phyloP scores from a whole-genome alignment of 2,888 invertebrate genomes.

The Dioctria linearis region DNA sequence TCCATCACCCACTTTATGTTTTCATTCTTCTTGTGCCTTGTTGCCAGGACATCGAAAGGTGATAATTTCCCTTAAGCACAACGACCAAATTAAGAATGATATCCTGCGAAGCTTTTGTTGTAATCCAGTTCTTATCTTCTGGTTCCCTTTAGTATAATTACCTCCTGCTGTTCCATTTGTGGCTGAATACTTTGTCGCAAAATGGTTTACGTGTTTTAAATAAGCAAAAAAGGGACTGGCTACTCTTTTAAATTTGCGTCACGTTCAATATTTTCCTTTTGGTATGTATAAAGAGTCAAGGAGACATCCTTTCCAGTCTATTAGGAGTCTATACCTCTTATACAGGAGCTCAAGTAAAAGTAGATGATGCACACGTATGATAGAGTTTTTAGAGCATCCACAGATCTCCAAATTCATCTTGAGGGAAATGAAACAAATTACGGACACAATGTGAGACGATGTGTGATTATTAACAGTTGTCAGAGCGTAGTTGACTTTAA shows the following conservation, averaged over 20 bases:
- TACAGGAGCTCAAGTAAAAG: background rate
- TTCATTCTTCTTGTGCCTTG: background rate
- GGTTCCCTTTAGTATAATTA: constrained; percentile 45
- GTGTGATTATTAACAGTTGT: constrained; percentile 48
- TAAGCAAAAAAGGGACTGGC: constrained; percentile 37
- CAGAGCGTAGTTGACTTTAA: constrained; percentile 31
- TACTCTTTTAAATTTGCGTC: constrained; percentile 41
- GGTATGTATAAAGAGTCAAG: constrained; percentile 30
- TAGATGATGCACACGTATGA: constrained; percentile 38
- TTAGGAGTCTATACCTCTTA: constrained; percentile 27
- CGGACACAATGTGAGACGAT: constrained; percentile 18
- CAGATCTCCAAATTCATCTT: constrained; percentile 42
- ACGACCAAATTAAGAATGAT: constrained; percentile 42
- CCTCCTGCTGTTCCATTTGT: constrained; percentile 49
- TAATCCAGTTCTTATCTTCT: constrained; percentile 44
- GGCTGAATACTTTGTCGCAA: constrained; percentile 46
- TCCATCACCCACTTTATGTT: background rate
- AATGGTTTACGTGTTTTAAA: constrained; percentile 51
- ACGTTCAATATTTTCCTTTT: constrained; percentile 45
- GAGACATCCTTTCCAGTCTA: constrained; percentile 43
- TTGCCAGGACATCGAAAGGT: constrained; percentile 12
- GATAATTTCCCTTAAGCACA: constrained; percentile 29
- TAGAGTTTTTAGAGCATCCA: background rate
- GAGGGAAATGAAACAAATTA: constrained; percentile 45
- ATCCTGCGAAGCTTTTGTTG: constrained; percentile 26